Evolutionary conservation across 2,888 invertebrate genomes (phyloP), one percentile per base, ranked within the genome.

Genomic region (Catocala sponsa): DNA sequence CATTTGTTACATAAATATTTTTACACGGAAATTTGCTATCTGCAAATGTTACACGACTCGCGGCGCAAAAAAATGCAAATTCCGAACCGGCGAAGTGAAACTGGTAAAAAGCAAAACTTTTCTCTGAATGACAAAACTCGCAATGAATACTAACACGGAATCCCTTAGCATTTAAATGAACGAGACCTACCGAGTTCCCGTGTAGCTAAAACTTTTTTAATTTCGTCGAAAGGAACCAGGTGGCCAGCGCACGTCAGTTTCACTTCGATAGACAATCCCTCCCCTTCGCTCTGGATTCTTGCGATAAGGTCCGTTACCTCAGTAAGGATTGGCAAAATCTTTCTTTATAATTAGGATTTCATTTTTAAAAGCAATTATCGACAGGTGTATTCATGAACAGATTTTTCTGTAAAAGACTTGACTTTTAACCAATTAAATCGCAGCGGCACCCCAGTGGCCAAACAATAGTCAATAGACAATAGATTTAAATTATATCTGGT

Each of bases 121-220:
- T 85, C 83, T 82, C 85, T 83, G 88, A 91, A 89, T 90, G 89
- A 90, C 89, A 89, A 89, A 90, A 89, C 87, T 90, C 88, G 78
- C 87, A 88, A 90, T 91, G 90, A 91, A 90, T 91, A 88, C 91
- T 88, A 90, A 91, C 88, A 76, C 79, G 75, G 88, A 89, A 90
- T 90, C 88, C 88, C 88, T 91, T 89, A 90, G 89, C 88, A 91
- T 91, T 91, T 91, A 91, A 92, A 92, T 91, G 90, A 90, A 90
- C 83, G 90, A 84, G 87, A 88, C 84, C 86, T 87, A 76, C 81
- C 74, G 86, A 89, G 83, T 87, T 87, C 81, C 83, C 83, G 84
- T 87, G 88, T 90, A 84, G 83, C 84, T 82, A 82, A 88, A 92
- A 94, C 91, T 94, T 94, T 94, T 93, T 93, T 94, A 94, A 94